Base-by-base conservation (phyloP, 2,888 invertebrate species). In the Zygaena filipendulae region DNA sequence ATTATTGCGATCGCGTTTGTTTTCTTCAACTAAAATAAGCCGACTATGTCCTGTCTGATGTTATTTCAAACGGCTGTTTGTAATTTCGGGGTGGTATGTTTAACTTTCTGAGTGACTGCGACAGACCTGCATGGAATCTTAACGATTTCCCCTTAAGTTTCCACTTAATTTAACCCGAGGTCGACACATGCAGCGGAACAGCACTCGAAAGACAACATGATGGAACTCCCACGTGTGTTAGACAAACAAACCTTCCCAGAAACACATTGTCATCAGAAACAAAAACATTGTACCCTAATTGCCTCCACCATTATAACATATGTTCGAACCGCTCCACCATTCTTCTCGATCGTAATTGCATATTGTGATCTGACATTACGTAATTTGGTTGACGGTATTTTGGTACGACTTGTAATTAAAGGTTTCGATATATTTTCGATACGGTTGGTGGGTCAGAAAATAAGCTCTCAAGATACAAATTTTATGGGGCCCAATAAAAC, bases 131-230 rank as follows among this genome's bases (percentile, higher is more conserved):
- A 55, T 51, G 55, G 67, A 68, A 72, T 74, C 59, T 68, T 60
- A 71, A 75, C 64, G 60, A 63, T 67, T 62, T 64, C 67, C 70
- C 62, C 61, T 58, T 51, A 50, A 59, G 62, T 71, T 77, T 72
- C 71, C 72, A 71, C 71, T 71, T 72, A 72, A 74, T 74, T 74
- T 74, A 74, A 74, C 66, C 41, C 59, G 56, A 51, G 59, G 59
- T 61, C 67, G 60, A 56, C 61, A 64, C 61, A 68, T 72, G 71
- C 64, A 60, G 59, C 58, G 52, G 54, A 63, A 61, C 50, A 49
- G 38, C 42, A 35, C 39, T 39, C 43, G 34, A 45, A 49, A 49
- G 43, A 53, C 53, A 52, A 47, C 40, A 50, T 47, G 37, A 41
- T 50, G 52, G 55, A 57, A 56, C 64, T 71, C 71, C 68, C 70